Base-by-base conservation (phyloP, 2,113 vertebrate genomes). In the Hiodon alosoides region DNA sequence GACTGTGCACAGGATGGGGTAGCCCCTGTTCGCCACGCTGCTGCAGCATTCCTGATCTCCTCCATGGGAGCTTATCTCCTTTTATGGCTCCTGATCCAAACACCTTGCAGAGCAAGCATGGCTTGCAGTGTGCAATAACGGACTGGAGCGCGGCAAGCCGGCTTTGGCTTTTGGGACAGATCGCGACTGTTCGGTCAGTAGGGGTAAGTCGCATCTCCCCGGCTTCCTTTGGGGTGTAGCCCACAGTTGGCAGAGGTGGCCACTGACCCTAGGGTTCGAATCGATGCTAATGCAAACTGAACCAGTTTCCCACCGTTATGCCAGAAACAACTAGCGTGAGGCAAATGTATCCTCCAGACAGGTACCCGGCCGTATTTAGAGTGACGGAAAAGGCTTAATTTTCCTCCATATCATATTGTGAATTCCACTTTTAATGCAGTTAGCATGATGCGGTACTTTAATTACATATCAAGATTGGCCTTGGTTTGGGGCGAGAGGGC, bases 341-440 rank as follows among this genome's bases (percentile, higher is more conserved):
- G 67, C 75, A 77, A 77, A 72, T 55, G 79, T 69, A 77, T 76
- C 72, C 72, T 8, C 31, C 31, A 31, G 31, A 31, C 31, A 31
- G 31, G 31, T 31, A 31, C 31, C 31, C 31, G 31, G 31, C 31
- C 31, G 31, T 31, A 77, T 16, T 74, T 71, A 57, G 65, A 72
- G 78, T 68, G 31, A 78, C 83, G 81, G 84, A 83, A 85, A 85
- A 84, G n/a, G 74, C 76, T 83, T 84, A 14, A 72, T 75, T 72
- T 70, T 61, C 66, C 66, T 14, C 51, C 48, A 60, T 4, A 11
- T 14, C 13, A 10, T 10, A 52, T 69, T 79, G 79, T 79, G 74
- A 77, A 76, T 71, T 83, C 74, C 46, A 57, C 69, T 62, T 64
- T 55, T 78, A 71, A 77, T 75, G 54, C 75, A 47, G 71, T 73